These are phyloP conservation scores for Dendrocincla tyrannina DNA, from an alignment of 2,797 vertebrate species.

Conservation along the genomic window DNA sequence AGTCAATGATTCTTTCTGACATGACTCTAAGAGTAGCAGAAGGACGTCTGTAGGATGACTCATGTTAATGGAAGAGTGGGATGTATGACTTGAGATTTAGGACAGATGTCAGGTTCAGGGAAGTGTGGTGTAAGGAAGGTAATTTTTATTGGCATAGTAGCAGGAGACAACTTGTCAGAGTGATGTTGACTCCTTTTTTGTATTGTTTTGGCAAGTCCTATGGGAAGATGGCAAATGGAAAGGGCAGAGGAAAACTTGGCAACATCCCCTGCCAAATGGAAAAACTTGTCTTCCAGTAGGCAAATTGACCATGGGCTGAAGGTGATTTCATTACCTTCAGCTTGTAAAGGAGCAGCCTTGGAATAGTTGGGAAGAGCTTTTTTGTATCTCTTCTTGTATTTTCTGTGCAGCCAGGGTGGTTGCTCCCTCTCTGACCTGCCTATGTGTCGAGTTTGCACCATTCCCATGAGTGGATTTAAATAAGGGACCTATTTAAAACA, in stretches of 20 bases:
- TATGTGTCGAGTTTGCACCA: neutral
- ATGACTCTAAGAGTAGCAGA: constrained; percentile 24
- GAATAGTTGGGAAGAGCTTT: neutral
- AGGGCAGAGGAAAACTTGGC: neutral
- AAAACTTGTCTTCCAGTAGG: neutral
- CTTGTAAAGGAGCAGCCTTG: neutral
- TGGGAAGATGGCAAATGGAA: constrained; percentile 32
- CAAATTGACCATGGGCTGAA: neutral
- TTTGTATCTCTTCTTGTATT: too few species aligned
- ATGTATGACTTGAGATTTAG: constrained; percentile 53
- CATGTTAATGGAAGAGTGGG: constrained; percentile 57
- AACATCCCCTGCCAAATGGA: neutral
- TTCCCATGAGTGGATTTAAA: neutral
- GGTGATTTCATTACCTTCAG: neutral
- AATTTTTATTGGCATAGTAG: constrained; percentile 50
- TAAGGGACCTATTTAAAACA: neutral
- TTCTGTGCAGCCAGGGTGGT: neutral
- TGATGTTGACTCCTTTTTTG: constrained; percentile 29
- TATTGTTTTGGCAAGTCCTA: constrained; percentile 21
- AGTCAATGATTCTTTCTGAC: constrained; percentile 71
- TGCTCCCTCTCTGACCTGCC: neutral
- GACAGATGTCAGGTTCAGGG: constrained; percentile 62
- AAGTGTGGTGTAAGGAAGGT: constrained; percentile 37
- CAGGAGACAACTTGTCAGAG: constrained; percentile 57
- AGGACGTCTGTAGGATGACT: constrained; percentile 41